These are phyloP conservation scores for Tychaedon coryphoeus DNA, from an alignment of 2,113 vertebrate species.

Conservation along the genomic window DNA sequence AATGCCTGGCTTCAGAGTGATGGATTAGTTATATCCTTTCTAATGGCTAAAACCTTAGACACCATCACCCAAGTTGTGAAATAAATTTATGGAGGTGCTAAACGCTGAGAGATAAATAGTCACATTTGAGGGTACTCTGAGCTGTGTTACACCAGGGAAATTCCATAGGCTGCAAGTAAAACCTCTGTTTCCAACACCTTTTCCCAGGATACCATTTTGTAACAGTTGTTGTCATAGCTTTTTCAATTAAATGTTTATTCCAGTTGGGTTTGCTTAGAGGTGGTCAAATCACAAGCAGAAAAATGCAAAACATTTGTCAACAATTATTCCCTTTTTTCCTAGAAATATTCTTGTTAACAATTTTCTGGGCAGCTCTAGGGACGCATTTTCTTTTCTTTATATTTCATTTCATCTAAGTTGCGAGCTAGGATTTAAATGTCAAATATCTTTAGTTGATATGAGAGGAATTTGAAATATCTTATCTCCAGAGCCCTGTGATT, in stretches of 20 bases:
- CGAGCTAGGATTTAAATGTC: constrained; percentile 3
- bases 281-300: background rate
- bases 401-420: background rate
- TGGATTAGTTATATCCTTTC: background rate
- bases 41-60: background rate
- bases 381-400: background rate
- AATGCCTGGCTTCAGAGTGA: background rate
- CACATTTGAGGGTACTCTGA: background rate
- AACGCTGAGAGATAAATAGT: background rate
- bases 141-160: background rate
- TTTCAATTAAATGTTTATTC: background rate
- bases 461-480: constrained; percentile 3
- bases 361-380: background rate
- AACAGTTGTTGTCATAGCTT: background rate
- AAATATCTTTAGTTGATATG: background rate
- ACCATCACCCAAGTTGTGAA: background rate
- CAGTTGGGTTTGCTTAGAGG: background rate
- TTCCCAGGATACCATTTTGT: background rate
- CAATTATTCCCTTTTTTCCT: background rate
- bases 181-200: background rate
- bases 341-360: background rate
- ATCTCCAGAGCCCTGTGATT: background rate
- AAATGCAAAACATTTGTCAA: background rate
- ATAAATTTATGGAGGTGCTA: background rate
- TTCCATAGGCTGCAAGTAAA: background rate